phyloP scores from a whole-genome alignment of 2,797 vertebrate species.

The Pantherophis alleghaniensis region DNA sequence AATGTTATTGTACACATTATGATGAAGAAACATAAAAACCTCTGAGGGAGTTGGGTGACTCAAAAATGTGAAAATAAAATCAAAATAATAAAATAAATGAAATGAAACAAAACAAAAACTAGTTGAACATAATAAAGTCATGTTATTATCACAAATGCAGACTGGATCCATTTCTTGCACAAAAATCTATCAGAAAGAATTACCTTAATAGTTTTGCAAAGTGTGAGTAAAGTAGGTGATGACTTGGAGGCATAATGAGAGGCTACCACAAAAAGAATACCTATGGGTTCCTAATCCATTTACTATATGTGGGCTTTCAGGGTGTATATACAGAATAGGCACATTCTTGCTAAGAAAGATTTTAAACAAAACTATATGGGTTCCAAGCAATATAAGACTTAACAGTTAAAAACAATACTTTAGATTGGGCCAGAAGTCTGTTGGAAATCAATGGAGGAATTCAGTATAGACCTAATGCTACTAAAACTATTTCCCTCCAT shows the following conservation, averaged over 20 bases:
- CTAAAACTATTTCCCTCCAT: neutral
- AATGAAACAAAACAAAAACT: neutral
- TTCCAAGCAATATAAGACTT: neutral
- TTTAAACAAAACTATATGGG: neutral
- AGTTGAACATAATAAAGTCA: neutral
- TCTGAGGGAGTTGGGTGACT: neutral
- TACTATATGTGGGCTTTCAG: neutral
- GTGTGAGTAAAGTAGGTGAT: neutral
- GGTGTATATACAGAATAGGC: neutral
- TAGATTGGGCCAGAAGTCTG: neutral
- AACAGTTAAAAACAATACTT: neutral
- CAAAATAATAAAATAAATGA: neutral
- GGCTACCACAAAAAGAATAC: neutral
- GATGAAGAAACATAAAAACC: neutral
- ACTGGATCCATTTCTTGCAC: neutral
- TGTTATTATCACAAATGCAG: neutral
- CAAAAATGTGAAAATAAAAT: neutral
- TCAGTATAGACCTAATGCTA: neutral
- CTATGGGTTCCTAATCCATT: neutral
- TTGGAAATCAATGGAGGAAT: neutral
- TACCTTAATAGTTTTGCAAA: neutral
- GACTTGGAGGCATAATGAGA: neutral
- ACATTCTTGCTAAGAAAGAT: neutral
- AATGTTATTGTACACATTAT: neutral
- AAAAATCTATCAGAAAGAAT: neutral